Base-by-base conservation (phyloP, 2,888 invertebrate genomes). In the Ametastegia equiseti region DNA sequence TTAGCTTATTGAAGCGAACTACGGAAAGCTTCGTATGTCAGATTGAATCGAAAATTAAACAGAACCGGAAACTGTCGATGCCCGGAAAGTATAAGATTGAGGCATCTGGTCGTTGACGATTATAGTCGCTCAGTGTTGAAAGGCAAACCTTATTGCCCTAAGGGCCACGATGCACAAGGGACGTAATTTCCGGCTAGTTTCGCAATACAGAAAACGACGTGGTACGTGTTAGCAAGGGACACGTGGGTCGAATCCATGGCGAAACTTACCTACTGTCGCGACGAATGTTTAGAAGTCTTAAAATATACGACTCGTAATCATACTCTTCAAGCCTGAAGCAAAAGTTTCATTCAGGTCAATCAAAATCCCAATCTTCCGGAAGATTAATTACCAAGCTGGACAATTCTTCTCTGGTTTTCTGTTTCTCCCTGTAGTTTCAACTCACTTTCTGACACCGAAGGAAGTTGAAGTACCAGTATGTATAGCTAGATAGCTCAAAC, bases 161-260 rank as follows among this genome's bases (percentile, higher is more conserved):
- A 71, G 71, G 71, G 71, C 71, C 30, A 0, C 27, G 15, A 27
- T 47, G 2, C 13, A 13, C 27, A 71, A 71, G 47, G 47, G 71
- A 71, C 71, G 30, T 42, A 13, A 71, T 45, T 71, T 71, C 71
- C 71, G 71, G 71, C n/a, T 27, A 47, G 45, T 71, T 45, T 45
- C 45, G 71, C 71, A 71, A 71, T 23, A 47, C 27, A 47, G 42
- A 27, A 47, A 71, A 71, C 45, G 36, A 33, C 27, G 27, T 0
- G 36, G 30, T 30, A 63, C 63, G 63, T 30, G 63, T 27, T 30
- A n/a, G 13, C 67, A n/a, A 67, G 23, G 23, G 4, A 67, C 67
- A 69, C 71, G 71, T 71, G 71, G 71, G 71, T 71, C 30, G 71
- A 71, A 71, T 71, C 47, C 47, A 23, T 27, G n/a, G 19, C 65